phyloP scores from a whole-genome alignment of 53 echinoderm and acorn worm genomes.

The Paelopatides confundens region DNA sequence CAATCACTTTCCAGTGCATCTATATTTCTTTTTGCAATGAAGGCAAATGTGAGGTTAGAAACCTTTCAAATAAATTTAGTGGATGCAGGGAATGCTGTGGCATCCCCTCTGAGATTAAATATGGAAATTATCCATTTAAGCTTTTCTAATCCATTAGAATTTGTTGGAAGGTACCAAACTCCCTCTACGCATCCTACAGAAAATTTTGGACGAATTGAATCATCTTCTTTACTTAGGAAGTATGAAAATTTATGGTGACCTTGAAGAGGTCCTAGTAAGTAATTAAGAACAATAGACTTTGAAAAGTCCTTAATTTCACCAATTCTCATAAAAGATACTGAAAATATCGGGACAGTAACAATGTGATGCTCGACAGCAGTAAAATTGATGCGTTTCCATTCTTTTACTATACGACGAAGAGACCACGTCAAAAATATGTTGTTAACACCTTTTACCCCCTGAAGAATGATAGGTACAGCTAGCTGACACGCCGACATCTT shows the following conservation, averaged over 20 bases:
- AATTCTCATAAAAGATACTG: background rate
- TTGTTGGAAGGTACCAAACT: background rate
- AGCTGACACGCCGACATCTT: slow-evolving; percentile 21
- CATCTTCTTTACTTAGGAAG: background rate
- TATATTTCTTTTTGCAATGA: background rate
- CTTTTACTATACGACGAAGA: slow-evolving; percentile 1
- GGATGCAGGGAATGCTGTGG: background rate
- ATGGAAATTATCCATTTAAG: background rate
- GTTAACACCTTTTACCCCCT: background rate
- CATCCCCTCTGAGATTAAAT: background rate
- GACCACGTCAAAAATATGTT: background rate
- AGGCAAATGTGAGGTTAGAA: background rate
- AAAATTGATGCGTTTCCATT: background rate
- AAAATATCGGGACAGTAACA: background rate
- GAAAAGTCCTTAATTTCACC: slow-evolving; percentile 2
- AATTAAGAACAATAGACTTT: background rate
- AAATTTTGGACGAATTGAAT: background rate
- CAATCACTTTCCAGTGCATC: background rate
- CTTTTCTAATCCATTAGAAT: slow-evolving; percentile 1
- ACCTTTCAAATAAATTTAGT: background rate
- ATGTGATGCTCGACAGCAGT: slow-evolving; percentile 5
- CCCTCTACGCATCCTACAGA: background rate
- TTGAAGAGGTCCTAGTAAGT: background rate
- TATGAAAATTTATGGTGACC: background rate
- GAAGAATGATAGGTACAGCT: background rate